A percentile compares a stretch with the other conserved stretches of the same genome.
These are phyloP conservation scores for Drosophila kurseongensis DNA, from an alignment of 1,140 invertebrate genomes.

Conservation along the genomic window DNA sequence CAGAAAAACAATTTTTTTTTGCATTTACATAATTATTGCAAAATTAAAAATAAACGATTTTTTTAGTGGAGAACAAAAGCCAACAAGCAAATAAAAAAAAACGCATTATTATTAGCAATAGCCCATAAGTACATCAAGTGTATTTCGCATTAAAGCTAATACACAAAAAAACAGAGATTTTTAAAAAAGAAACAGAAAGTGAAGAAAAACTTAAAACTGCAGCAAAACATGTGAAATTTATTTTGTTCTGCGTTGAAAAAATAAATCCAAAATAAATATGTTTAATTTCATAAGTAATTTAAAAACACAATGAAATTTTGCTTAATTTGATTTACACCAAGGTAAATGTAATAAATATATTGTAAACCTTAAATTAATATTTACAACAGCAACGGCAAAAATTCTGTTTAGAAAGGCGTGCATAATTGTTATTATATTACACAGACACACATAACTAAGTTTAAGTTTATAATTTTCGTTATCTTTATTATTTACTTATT, in stretches of 20 bases:
- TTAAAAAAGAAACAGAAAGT: slow-evolving; percentile 54
- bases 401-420: slow-evolving; percentile 69
- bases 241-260: slow-evolving; percentile 48
- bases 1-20: slow-evolving; percentile 51
- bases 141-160: slow-evolving; percentile 66
- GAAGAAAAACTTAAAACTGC: slow-evolving; percentile 50
- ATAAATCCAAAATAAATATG: slow-evolving; percentile 46
- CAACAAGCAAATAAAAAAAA: slow-evolving; percentile 72
- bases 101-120: slow-evolving; percentile 79
- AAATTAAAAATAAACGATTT: slow-evolving; percentile 36
- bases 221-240: slow-evolving; percentile 41
- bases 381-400: slow-evolving; percentile 34
- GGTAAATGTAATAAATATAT: slow-evolving; percentile 30
- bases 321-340: slow-evolving; percentile 53
- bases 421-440: slow-evolving; percentile 77
- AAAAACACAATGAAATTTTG: slow-evolving; percentile 38
- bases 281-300: slow-evolving; percentile 58
- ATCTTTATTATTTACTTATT: slow-evolving; percentile 80
- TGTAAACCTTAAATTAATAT: slow-evolving; percentile 58
- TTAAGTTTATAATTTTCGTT: slow-evolving; percentile 81
- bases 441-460: slow-evolving; percentile 62
- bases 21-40: slow-evolving; percentile 53
- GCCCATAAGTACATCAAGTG: slow-evolving; percentile 73
- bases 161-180: slow-evolving; percentile 38
- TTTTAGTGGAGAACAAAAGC: slow-evolving; percentile 48